Evolutionary conservation across 2,113 vertebrate genomes (phyloP), one percentile per base, ranked within the genome.

Genomic region (Menidia beryllina): DNA sequence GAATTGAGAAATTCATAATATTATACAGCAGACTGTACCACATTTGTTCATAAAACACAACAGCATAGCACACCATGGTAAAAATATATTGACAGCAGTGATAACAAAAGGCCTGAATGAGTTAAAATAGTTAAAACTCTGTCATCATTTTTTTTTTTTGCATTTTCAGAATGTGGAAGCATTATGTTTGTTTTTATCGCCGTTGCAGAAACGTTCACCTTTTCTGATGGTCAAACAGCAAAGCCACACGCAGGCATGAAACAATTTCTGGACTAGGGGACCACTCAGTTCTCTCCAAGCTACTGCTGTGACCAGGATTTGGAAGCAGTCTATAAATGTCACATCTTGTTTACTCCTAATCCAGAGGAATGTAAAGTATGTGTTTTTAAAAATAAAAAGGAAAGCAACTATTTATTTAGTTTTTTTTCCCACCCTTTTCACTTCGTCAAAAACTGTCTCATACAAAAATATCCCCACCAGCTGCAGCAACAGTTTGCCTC

Each of bases 271-370:
- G n/a, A n/a, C n/a, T n/a, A n/a, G 55, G 48, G 48, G 48, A 59
- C 23, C 51, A 56, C 61, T 74, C 52, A 13, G 36, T 25, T 59
- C 26, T 11, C 53, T 75, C 75, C 64, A 60, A 79, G 55, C 19
- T 36, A 48, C 24, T 66, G 49, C 34, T 65, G 72, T 54, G 61
- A 58, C 64, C 49, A 59, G 59, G 20, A 20, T 49, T 65, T 38
- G 52, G 27, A 47, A 43, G 49, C 30, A 59, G 11, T 34, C 25
- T 70, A 43, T 64, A 65, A 64, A 68, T 43, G 75, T 45, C 12
- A 71, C 27, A 57, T 57, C 20, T 69, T 64, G 24, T 49, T 67
- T 53, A 20, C 19, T 61, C 23, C 70, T 26, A 48, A 63, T 43
- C 50, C 30, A 66, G 48, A 52, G 72, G 38, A 67, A 63, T 52